phyloP scores from a whole-genome alignment of 2,113 vertebrate species.

The Gymnocephalus cernua region DNA sequence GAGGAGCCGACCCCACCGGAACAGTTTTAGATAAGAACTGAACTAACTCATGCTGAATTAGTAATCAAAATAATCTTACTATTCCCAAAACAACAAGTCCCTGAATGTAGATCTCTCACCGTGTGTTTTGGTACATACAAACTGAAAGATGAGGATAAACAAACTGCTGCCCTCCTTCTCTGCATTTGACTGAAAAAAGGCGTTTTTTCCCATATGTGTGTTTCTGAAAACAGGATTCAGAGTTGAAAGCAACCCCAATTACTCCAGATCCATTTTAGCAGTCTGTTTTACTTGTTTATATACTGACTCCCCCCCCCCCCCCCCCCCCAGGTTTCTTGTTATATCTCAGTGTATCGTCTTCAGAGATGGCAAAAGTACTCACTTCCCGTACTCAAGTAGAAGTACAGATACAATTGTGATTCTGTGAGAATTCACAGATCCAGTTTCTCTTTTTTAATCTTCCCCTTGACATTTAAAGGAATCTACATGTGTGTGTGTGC shows the following conservation, averaged over 20 bases:
- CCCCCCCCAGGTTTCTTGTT: neutral
- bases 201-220: neutral
- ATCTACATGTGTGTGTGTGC: too few relatives aligned
- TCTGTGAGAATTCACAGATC: too few relatives aligned
- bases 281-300: neutral
- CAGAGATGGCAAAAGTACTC: too few relatives aligned
- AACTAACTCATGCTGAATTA: slow-evolving; percentile 9
- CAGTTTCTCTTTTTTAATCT: too few relatives aligned
- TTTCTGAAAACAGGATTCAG: neutral
- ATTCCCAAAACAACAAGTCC: slow-evolving; percentile 15
- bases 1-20: neutral
- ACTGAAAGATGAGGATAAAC: neutral
- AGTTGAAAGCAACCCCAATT: neutral
- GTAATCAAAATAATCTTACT: slow-evolving; percentile 23
- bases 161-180: neutral
- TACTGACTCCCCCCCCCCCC: neutral
- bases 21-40: neutral
- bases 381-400: too few relatives aligned
- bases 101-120: neutral
- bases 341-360: slow-evolving; percentile 11
- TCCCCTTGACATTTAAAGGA: too few relatives aligned
- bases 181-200: neutral
- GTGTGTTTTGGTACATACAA: neutral
- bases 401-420: too few relatives aligned
- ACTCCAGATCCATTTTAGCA: neutral